Evolutionary conservation across 1,140 invertebrate species (phyloP), one percentile per base, ranked within the genome.

Genomic region (Zaprionus inermis): DNA sequence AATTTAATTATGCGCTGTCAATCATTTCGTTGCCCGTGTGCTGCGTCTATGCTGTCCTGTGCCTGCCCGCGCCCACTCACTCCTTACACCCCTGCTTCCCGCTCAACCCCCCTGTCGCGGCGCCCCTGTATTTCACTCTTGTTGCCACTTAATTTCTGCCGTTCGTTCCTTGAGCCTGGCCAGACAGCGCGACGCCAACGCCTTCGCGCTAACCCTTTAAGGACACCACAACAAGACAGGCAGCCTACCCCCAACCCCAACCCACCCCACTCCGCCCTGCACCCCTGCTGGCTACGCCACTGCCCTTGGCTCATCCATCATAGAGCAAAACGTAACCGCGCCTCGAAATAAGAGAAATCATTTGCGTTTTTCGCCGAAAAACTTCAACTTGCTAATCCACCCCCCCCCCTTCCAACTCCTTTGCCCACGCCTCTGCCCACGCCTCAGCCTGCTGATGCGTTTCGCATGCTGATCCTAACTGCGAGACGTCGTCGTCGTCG

Each of bases 1-100:
- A 92, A 92, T 92, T 92, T 92, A 92, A 92, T 92, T 92, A 92
- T 92, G 91, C 86, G 89, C 91, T 92, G 91, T 92, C 91, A 92
- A 92, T 92, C 91, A 92, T 92, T 92, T 91, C 89, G 91, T 84
- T 90, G 82, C 80, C 79, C 88, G 68, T 64, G 68, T 64, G 66
- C 51, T 64, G 66, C 51, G 36, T 14, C 49, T 59, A 56, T 54
- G n/a, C n/a, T n/a, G 57, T 22, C 63, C 49, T 36, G 46, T 36
- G 46, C 32, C 18, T 24, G 30, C 5, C 28, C 14, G 16, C 18
- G 6, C 18, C n/a, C 22, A 28, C 38, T 11, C n/a, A 1, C 61
- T 49, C 38, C 66, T 72, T 49, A n/a, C 30, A 22, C 22, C 30
- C 20, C 16, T 1, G 22, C 6, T 16, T 9, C 14, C 20, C 57